Percentiles rank a stretch among this genome's conserved stretches.
Evolutionary conservation across 2,888 invertebrate genomes (phyloP).

Genomic region (Tinea semifulvella): DNA sequence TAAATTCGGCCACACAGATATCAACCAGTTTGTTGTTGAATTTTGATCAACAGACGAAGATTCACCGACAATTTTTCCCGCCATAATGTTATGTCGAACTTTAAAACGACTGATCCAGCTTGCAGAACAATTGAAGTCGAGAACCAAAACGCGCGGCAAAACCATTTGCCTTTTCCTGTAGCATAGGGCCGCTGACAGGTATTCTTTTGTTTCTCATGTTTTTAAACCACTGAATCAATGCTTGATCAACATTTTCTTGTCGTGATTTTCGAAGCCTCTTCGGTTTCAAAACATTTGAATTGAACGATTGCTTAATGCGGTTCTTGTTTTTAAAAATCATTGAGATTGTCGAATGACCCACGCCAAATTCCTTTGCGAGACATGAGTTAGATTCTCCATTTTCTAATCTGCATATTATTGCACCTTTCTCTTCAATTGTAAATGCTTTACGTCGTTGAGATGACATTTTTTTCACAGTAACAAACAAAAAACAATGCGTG

Average conservation of each 20-base stretch:
- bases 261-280: too few species aligned
- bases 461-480: too few species aligned
- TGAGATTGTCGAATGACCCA: constrained; percentile 22
- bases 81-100: background rate
- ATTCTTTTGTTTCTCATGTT: too few species aligned
- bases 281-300: too few species aligned
- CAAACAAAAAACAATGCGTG: too few species aligned
- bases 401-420: constrained; percentile 20
- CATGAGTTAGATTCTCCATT: constrained; percentile 20
- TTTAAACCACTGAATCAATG: too few species aligned
- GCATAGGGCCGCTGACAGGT: too few species aligned
- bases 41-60: background rate
- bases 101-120: background rate
- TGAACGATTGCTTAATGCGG: too few species aligned
- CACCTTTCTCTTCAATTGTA: constrained; percentile 19
- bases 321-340: too few species aligned
- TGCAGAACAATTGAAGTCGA: background rate
- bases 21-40: constrained; percentile 21
- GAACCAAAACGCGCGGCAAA: background rate
- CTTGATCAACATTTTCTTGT: too few species aligned
- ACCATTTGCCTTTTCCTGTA: background rate
- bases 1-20: constrained; percentile 23
- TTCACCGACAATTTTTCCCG: constrained; percentile 2
- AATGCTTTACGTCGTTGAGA: too few species aligned
- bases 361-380: constrained; percentile 21